Base-by-base conservation (phyloP, 1,140 invertebrate species). In the Cydia strobilella region DNA sequence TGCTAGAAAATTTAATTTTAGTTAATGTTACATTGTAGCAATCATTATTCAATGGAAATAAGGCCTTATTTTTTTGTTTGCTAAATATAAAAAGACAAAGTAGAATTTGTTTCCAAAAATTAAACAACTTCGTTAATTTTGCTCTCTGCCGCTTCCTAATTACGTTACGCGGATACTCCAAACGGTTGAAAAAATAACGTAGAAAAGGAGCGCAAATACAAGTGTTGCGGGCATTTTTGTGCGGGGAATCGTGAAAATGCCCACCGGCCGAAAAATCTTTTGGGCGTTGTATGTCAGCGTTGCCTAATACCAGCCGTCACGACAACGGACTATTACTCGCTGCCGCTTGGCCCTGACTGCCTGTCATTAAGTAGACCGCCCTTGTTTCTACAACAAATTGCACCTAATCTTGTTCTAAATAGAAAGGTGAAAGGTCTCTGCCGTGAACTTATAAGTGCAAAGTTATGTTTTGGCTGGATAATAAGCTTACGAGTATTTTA, bases 241-340 rank as follows among this genome's bases (percentile, higher is more conserved):
- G 31, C 65, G 65, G 31, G 27, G 31, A 69, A 18, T 20, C 31
- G 65, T 69, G 65, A 39, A 69, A 69, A 69, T 39, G 42, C 12
- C 65, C 3, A 69, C n/a, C 27, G 18, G 65, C 18, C 27, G 35
- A 69, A 69, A 66, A 69, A 69, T 69, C 65, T 35, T 42, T n/a
- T 31, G 73, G 63, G 62, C 73, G 20, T 42, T 62, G 10, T 25
- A 81, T 82, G 82, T 80, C 83, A 76, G 79, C 66, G 71, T 77
- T 71, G 48, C 76, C 77, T 86, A 83, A 86, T 89, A 81, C 80
- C 77, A 75, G 62, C 74, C 78, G 82, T 82, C 86, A 89, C 84
- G 84, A 82, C 84, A 87, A 81, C 79, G 76, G 79, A 79, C 84
- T 82, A 88, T 83, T 87, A 79, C 80, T 75, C 72, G 73, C 18